Evolutionary conservation across 1,140 invertebrate species (phyloP).

Genomic region (Lucilia cuprina): DNA sequence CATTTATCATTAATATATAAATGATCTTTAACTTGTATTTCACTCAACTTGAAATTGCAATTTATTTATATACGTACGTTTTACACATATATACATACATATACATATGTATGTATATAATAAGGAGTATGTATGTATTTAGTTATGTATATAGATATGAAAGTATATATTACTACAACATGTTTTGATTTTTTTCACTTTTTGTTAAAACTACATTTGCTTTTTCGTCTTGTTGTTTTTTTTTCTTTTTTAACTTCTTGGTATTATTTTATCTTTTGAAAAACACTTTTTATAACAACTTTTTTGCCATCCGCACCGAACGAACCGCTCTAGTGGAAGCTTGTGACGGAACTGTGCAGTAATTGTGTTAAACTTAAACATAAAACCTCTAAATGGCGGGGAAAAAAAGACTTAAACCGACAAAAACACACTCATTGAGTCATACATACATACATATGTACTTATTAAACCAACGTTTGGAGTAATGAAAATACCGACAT

Average conservation of each 20-base stretch:
- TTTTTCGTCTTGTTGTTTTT: background rate
- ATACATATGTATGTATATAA: background rate
- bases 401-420: background rate
- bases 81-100: background rate
- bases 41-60: slow-evolving; percentile 2
- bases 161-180: background rate
- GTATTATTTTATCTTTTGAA: background rate
- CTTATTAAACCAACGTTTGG: background rate
- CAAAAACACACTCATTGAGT: background rate
- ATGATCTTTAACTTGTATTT: slow-evolving; percentile 1
- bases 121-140: background rate
- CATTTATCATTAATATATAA: background rate
- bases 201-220: slow-evolving; percentile 23
- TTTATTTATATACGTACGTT: background rate
- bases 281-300: background rate
- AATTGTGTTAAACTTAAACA: slow-evolving; percentile 31
- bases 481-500: background rate
- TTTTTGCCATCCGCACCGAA: slow-evolving; percentile 10
- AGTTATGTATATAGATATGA: background rate
- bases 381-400: slow-evolving; percentile 28
- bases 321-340: slow-evolving; percentile 26
- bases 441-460: background rate
- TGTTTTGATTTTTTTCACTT: slow-evolving; percentile 9
- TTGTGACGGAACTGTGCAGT: slow-evolving; percentile 35
- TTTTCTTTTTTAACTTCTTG: background rate